Conservation (phyloP, 2,797 vertebrate species). For the Gymnopithys bicolor region DNA sequence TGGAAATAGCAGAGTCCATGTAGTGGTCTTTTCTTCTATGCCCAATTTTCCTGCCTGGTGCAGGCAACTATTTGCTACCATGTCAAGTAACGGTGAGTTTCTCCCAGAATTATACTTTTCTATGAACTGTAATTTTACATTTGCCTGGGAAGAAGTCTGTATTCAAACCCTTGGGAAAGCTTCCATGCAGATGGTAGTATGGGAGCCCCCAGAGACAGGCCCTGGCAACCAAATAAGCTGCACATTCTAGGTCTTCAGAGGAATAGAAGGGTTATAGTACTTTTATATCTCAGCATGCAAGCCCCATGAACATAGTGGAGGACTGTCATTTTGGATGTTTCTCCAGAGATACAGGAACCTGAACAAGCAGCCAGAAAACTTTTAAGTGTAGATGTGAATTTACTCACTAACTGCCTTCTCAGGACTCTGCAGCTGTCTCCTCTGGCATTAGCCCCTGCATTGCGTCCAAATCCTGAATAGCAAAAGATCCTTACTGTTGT, state of each 20-base stretch:
- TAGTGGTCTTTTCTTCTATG: not conserved
- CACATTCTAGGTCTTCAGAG: conserved; percentile 3
- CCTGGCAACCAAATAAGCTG: not conserved
- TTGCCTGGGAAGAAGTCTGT: conserved; percentile 20
- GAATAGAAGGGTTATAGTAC: not conserved
- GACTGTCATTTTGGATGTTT: conserved; percentile 52
- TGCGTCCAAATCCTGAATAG: conserved; percentile 51
- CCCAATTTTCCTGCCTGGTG: not conserved
- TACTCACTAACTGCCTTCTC: conserved; percentile 14
- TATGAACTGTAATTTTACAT: not conserved
- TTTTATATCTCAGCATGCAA: conserved; percentile 20
- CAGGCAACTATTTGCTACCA: not conserved
- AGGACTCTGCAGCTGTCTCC: conserved; percentile 61
- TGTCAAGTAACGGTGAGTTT: not conserved
- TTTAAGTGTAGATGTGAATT: conserved; percentile 34
- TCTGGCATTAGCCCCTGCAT: conserved; percentile 35
- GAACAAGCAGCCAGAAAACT: conserved; percentile 51
- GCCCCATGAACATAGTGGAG: not conserved
- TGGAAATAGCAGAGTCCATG: not conserved
- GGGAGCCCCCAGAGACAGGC: not conserved
- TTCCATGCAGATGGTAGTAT: conserved; percentile 37
- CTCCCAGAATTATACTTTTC: not conserved
- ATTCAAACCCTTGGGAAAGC: not conserved
- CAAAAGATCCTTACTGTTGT: conserved; percentile 17
- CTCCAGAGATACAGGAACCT: conserved; percentile 37